phyloP scores from a whole-genome alignment of 1,140 invertebrate species.

The Achroia grisella region DNA sequence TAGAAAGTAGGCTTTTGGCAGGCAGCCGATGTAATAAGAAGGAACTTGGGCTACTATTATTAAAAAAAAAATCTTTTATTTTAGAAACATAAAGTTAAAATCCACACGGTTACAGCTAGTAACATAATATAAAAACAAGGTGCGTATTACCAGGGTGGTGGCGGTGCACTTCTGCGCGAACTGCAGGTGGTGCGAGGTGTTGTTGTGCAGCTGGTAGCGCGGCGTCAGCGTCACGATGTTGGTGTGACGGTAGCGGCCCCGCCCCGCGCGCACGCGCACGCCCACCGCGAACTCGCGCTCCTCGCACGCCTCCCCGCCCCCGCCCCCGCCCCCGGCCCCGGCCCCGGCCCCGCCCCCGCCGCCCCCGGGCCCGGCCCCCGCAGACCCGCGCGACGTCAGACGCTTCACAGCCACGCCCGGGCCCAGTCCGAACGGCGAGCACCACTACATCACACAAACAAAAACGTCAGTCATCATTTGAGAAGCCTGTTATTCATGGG shows the following conservation, averaged over 20 bases:
- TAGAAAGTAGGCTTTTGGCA: no score
- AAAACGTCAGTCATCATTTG: no score
- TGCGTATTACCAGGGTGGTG: conserved; percentile 68
- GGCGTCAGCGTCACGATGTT: conserved; percentile 95
- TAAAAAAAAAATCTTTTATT: no score
- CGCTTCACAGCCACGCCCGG: conserved; percentile 81
- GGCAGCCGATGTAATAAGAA: no score
- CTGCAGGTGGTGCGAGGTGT: conserved; percentile 86
- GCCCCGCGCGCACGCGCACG: conserved; percentile 89
- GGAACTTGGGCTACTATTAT: no score
- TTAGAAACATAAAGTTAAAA: no score
- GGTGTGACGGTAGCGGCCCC: conserved; percentile 91
- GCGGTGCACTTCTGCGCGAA: conserved; percentile 90
- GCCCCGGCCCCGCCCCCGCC: conserved; percentile 76
- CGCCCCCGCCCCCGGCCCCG: conserved; percentile 66
- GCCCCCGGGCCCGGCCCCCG: conserved; percentile 60
- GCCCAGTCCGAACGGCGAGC: conserved; percentile 86
- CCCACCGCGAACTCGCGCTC: conserved; percentile 85
- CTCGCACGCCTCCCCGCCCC: conserved; percentile 23
- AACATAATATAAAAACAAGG: neutral
- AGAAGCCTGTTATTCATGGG: no score
- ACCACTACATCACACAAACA: conserved; percentile 78
- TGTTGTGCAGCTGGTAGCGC: conserved; percentile 94
- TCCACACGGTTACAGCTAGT: no score
- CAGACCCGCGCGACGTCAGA: conserved; percentile 41